These are phyloP conservation scores for Helostoma temminkii DNA, from an alignment of 2,797 vertebrate species.

Conservation along the genomic window DNA sequence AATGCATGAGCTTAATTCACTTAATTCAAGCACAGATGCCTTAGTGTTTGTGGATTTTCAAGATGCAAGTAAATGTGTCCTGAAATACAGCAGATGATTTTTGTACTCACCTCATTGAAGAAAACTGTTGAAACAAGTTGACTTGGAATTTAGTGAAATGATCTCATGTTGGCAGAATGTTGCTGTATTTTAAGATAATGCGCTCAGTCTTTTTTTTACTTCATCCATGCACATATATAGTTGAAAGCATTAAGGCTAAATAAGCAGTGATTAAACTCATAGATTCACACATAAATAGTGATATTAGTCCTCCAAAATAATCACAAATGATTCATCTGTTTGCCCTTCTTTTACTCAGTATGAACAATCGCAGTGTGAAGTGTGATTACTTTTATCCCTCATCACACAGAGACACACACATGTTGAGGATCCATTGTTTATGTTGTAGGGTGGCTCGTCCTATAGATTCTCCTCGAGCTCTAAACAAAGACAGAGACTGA, in stretches of 20 bases:
- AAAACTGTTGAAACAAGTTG: constrained; percentile 31
- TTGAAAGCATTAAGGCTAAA: neutral
- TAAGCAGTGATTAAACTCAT: neutral
- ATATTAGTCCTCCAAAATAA: constrained; percentile 11
- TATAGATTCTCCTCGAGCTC: constrained; percentile 23
- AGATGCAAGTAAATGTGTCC: constrained; percentile 16
- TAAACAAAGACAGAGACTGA: constrained; percentile 27
- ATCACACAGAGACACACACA: neutral
- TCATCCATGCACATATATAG: constrained; percentile 21
- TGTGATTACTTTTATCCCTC: constrained; percentile 4
- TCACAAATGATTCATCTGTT: constrained; percentile 25
- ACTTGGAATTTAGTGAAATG: constrained; percentile 35
- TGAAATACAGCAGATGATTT: constrained; percentile 37
- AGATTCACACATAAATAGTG: neutral
- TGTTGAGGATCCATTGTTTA: constrained; percentile 42
- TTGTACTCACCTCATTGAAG: constrained; percentile 12
- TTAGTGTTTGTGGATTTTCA: neutral
- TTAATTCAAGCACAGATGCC: neutral
- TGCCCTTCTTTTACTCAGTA: constrained; percentile 11
- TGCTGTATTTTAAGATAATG: constrained; percentile 31
- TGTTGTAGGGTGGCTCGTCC: constrained; percentile 22
- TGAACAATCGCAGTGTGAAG: constrained; percentile 11
- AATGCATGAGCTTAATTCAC: constrained; percentile 18
- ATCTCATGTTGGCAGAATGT: constrained; percentile 47
- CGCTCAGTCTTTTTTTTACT: constrained; percentile 5